Percentiles rank a stretch among this genome's conserved stretches.
These are phyloP conservation scores for Sphecodes monilicornis DNA, from an alignment of 2,888 invertebrate species.

Conservation along the genomic window DNA sequence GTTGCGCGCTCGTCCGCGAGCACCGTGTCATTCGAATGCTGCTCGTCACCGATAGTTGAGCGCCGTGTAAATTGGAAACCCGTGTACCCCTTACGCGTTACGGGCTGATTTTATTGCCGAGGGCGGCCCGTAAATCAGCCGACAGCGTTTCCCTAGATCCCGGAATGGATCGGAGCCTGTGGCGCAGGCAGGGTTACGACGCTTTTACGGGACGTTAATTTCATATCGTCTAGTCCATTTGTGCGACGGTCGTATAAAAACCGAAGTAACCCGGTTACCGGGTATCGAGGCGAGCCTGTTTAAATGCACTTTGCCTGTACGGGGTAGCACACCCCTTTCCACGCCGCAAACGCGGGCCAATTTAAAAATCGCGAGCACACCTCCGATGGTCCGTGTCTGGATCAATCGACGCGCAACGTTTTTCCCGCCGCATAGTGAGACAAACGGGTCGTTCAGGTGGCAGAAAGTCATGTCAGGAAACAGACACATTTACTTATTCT, in stretches of 20 bases:
- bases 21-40: constrained; percentile 36
- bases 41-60: constrained; percentile 24
- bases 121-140: constrained; percentile 29
- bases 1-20: not conserved
- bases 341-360: constrained; percentile 26
- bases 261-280: constrained; percentile 21
- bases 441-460: not conserved
- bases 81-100: constrained; percentile 19
- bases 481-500: too few species aligned
- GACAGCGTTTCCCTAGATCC: not conserved
- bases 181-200: not conserved
- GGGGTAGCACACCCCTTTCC: not conserved
- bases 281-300: constrained; percentile 14
- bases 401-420: constrained; percentile 45
- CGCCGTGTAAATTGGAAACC: constrained; percentile 34
- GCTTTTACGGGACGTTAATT: constrained; percentile 47
- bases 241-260: constrained; percentile 15
- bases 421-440: not conserved
- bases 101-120: constrained; percentile 38
- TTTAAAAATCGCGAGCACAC: constrained; percentile 22
- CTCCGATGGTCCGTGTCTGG: not conserved
- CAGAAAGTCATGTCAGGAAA: too few species aligned
- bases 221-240: constrained; percentile 25
- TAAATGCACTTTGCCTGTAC: constrained; percentile 22
- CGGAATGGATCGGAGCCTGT: not conserved